Conservation (phyloP, 2,888 invertebrate genomes). For the Nemurella pictetii region DNA sequence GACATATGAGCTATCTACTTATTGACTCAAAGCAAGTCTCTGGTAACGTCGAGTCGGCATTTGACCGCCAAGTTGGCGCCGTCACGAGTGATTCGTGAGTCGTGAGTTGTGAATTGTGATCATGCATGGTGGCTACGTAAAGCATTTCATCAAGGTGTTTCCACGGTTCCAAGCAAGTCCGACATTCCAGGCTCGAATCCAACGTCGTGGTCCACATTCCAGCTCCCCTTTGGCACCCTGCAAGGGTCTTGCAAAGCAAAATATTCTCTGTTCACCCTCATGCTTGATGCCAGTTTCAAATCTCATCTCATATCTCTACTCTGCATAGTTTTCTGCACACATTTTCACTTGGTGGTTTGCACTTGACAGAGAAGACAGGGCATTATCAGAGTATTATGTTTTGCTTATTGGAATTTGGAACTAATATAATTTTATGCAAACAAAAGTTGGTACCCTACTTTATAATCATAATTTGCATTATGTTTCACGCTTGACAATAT, state of each 20-base stretch:
- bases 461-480: neutral
- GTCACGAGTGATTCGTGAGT: neutral
- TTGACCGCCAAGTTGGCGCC: neutral
- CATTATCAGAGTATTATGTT: neutral
- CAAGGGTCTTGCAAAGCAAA: neutral
- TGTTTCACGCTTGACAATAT: neutral
- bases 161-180: constrained; percentile 47
- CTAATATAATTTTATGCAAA: neutral
- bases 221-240: neutral
- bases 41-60: neutral
- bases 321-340: neutral
- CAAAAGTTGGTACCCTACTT: neutral
- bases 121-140: constrained; percentile 44
- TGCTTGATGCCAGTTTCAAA: neutral
- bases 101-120: neutral
- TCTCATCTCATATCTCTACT: neutral
- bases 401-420: neutral
- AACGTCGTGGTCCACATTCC: neutral
- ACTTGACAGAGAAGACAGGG: neutral
- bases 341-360: neutral
- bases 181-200: neutral
- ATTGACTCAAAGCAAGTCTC: too few species aligned
- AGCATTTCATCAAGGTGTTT: constrained; percentile 58
- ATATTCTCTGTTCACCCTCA: neutral
- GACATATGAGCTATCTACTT: neutral